Conservation (phyloP, 2,888 invertebrate species). For the Tachina grossa region DNA sequence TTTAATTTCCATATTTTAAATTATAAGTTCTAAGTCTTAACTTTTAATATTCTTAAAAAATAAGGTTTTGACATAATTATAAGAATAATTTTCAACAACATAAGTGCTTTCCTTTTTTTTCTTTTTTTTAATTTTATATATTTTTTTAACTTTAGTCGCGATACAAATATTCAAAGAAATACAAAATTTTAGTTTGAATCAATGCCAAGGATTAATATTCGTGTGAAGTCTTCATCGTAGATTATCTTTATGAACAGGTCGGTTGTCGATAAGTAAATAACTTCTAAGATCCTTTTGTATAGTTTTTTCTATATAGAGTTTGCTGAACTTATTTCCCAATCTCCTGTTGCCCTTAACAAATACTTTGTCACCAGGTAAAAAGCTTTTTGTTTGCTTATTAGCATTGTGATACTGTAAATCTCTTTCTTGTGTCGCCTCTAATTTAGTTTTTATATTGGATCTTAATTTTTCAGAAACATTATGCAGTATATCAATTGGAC, state of each 20-base stretch:
- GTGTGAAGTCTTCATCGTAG: background rate
- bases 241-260: too few relatives aligned
- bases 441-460: background rate
- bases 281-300: slow-evolving; percentile 3
- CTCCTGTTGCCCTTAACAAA: slow-evolving; percentile 20
- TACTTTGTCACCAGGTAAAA: slow-evolving; percentile 25
- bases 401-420: slow-evolving; percentile 22
- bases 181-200: slow-evolving; percentile 14
- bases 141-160: background rate
- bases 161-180: background rate
- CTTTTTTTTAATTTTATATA: too few relatives aligned
- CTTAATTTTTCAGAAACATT: slow-evolving; percentile 9
- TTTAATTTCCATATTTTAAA: too few relatives aligned
- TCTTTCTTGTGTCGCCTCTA: too few relatives aligned
- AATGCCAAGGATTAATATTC: background rate
- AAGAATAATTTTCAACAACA: background rate
- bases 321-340: slow-evolving; percentile 38
- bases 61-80: too few relatives aligned
- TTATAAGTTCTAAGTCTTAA: too few relatives aligned
- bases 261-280: slow-evolving; percentile 13
- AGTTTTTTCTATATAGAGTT: slow-evolving; percentile 19
- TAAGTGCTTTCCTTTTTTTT: background rate
- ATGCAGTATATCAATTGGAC: slow-evolving; percentile 13
- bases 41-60: too few relatives aligned
- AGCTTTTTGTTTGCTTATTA: slow-evolving; percentile 3